These are phyloP conservation scores for Celastrina argiolus DNA, from an alignment of 2,888 invertebrate species.

Conservation along the genomic window DNA sequence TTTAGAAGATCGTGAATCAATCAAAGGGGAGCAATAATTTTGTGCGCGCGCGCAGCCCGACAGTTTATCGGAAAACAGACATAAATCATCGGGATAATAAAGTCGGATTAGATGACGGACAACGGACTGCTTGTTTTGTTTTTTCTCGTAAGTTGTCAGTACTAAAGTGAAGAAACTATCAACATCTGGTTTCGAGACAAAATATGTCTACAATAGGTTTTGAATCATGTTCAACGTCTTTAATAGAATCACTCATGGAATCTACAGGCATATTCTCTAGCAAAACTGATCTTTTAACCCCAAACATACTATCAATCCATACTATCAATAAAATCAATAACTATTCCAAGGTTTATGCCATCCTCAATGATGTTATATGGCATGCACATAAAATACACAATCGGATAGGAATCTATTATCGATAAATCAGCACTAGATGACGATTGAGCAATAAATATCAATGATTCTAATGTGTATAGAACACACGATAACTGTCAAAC, in stretches of 20 bases:
- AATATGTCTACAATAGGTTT: no score
- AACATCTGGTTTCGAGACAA: neutral
- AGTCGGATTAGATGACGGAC: conserved; percentile 29
- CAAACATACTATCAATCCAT: neutral
- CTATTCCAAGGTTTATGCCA: conserved; percentile 19
- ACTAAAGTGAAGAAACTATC: neutral
- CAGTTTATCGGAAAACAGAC: conserved; percentile 32
- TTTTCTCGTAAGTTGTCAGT: neutral
- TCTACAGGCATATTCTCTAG: neutral
- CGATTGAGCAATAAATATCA: conserved; percentile 77
- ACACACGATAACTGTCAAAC: conserved; percentile 73
- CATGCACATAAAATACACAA: conserved; percentile 56
- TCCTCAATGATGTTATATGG: conserved; percentile 33
- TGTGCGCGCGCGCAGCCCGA: conserved; percentile 28
- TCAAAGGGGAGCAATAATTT: conserved; percentile 35
- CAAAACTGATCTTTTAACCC: neutral
- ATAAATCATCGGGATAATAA: conserved; percentile 37
- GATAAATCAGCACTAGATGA: conserved; percentile 64
- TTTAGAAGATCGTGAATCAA: conserved; percentile 37
- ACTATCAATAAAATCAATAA: conserved; percentile 18
- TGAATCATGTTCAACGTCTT: no score
- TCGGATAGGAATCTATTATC: conserved; percentile 64
- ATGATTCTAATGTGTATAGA: conserved; percentile 73
- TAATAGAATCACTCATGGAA: neutral
- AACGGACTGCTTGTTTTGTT: conserved; percentile 5